These are phyloP conservation scores for Paradoxurus hermaphroditus DNA, from an alignment of 2,113 vertebrate species.

Conservation along the genomic window DNA sequence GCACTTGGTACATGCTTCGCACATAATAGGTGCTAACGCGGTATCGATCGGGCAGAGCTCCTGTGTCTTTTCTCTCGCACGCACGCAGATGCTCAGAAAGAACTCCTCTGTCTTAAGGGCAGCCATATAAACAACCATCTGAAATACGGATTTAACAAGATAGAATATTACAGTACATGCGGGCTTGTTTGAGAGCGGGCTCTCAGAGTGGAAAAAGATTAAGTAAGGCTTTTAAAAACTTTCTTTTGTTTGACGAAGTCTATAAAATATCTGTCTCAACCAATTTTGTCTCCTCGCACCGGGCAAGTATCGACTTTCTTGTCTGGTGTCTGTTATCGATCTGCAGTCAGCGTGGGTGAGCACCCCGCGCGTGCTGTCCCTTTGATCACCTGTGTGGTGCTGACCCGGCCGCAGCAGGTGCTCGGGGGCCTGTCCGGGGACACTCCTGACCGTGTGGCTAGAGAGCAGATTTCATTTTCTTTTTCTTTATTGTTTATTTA, in stretches of 20 bases:
- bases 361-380: background rate
- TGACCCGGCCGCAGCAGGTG: too few relatives aligned
- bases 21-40: background rate
- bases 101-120: background rate
- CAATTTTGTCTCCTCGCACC: background rate
- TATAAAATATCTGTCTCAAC: background rate
- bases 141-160: background rate
- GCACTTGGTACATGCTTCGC: background rate
- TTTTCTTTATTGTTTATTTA: too few relatives aligned
- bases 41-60: background rate
- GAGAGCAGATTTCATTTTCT: background rate
- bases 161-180: background rate
- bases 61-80: background rate
- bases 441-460: background rate
- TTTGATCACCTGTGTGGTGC: background rate
- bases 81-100: background rate
- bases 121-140: background rate
- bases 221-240: background rate
- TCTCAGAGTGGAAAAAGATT: background rate
- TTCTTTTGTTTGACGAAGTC: slow-evolving; percentile 13
- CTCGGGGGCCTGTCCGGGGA: background rate
- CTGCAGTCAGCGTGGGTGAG: accelerated
- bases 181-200: background rate
- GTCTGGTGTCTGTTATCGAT: background rate
- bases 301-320: background rate